A percentile compares a stretch with the other conserved stretches of the same genome.
Evolutionary conservation across 2,797 vertebrate genomes (phyloP).

Genomic region (Sebastes kiyomatsui): DNA sequence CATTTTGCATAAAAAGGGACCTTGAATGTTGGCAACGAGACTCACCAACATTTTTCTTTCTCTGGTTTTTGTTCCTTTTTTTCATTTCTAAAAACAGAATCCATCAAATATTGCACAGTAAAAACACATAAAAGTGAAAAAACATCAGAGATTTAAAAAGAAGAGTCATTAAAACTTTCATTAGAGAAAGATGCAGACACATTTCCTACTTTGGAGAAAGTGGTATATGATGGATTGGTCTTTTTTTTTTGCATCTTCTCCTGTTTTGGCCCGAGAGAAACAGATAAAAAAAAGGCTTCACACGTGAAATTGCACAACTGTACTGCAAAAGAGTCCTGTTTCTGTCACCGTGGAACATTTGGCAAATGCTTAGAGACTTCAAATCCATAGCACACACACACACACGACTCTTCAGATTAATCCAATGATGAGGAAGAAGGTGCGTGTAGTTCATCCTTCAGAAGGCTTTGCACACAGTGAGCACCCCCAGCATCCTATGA

Average conservation of each 20-base stretch:
- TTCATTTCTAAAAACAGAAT: constrained; percentile 50
- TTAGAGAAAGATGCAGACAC: constrained; percentile 32
- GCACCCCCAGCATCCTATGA: constrained; percentile 24
- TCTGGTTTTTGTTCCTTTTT: background rate
- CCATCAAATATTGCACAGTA: constrained; percentile 74
- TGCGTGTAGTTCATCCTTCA: constrained; percentile 15
- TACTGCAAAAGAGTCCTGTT: background rate
- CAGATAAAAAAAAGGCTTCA: constrained; percentile 28
- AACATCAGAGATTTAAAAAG: constrained; percentile 38
- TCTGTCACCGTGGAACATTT: constrained; percentile 43
- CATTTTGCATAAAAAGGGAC: constrained; percentile 16
- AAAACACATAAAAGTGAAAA: constrained; percentile 56
- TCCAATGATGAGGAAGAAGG: constrained; percentile 22
- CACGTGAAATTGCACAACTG: background rate
- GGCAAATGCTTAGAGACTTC: constrained; percentile 56
- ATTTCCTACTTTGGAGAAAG: constrained; percentile 20
- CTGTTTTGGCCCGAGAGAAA: constrained; percentile 31
- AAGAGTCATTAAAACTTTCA: constrained; percentile 31
- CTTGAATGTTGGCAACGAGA: constrained; percentile 8
- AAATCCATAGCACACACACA: constrained; percentile 5
- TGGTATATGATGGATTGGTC: constrained; percentile 1
- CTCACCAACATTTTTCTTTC: constrained; percentile 16
- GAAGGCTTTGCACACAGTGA: constrained; percentile 33
- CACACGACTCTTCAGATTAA: constrained; percentile 14
- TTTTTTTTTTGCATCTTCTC: constrained; percentile 7